These are phyloP conservation scores for Clepsis dumicolana DNA, from an alignment of 2,888 invertebrate genomes.

Conservation along the genomic window DNA sequence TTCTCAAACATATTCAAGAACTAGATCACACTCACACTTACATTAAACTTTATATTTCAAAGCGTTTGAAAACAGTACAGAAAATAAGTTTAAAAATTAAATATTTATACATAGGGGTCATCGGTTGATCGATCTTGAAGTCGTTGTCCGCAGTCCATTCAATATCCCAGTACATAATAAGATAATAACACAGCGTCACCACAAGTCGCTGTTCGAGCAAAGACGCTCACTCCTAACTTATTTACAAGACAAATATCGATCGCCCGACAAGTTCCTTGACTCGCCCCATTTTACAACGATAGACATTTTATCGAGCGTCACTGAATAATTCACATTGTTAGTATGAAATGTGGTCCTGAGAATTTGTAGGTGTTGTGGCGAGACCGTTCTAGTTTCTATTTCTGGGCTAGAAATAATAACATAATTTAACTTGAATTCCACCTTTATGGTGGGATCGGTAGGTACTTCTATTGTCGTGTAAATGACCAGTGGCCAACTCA, in stretches of 20 bases:
- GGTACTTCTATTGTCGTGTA: not conserved
- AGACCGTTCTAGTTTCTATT: slow-evolving; percentile 15
- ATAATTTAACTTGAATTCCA: slow-evolving; percentile 6
- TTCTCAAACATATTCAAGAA: too few species aligned
- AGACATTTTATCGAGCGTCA: slow-evolving; percentile 36
- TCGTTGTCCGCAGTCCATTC: not conserved
- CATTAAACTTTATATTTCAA: not conserved
- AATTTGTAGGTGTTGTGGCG: slow-evolving; percentile 19
- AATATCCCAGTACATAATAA: not conserved
- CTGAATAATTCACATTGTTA: slow-evolving; percentile 34
- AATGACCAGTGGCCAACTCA: not conserved
- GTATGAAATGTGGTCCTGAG: slow-evolving; percentile 26
- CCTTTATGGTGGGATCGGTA: not conserved
- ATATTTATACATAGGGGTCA: slow-evolving; percentile 1
- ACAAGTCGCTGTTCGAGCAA: not conserved
- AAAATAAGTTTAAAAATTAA: not conserved
- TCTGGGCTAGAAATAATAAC: slow-evolving; percentile 8
- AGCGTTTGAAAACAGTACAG: not conserved
- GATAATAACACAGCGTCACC: not conserved
- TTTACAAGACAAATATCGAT: slow-evolving; percentile 48
- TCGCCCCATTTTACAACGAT: slow-evolving; percentile 49
- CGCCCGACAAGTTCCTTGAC: slow-evolving; percentile 54
- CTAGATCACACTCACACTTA: too few species aligned
- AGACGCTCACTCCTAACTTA: slow-evolving; percentile 28
- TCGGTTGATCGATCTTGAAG: not conserved